Evolutionary conservation across 2,113 vertebrate species (phyloP).

Genomic region (Antigone vipio): DNA sequence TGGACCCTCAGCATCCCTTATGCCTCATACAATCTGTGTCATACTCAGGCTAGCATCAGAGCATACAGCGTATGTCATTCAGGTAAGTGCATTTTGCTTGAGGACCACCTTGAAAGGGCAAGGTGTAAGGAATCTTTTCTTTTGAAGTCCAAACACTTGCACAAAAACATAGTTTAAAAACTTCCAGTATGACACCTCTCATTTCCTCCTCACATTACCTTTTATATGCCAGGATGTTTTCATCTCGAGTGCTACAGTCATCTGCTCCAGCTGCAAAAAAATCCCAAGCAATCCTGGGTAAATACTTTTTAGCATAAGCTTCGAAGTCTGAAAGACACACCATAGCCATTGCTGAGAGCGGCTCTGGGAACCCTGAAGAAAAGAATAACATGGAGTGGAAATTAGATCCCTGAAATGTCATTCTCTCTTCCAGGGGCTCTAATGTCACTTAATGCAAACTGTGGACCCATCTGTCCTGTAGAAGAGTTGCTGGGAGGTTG

Average conservation of each 20-base stretch:
- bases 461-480: not conserved
- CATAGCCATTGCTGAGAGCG: constrained; percentile 81
- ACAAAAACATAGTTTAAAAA: not conserved
- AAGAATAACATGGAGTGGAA: not conserved
- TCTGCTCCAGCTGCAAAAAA: constrained; percentile 90
- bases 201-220: constrained; percentile 70
- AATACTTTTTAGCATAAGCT: constrained; percentile 82
- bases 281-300: constrained; percentile 90
- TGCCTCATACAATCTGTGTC: not conserved
- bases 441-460: not conserved
- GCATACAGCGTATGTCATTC: accelerated
- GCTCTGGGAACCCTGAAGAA: constrained; percentile 61
- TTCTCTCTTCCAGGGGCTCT: not conserved
- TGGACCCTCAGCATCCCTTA: not conserved
- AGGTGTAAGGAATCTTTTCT: not conserved
- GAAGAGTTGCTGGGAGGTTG: not conserved
- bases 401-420: not conserved
- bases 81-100: not conserved
- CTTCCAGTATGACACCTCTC: not conserved
- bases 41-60: not conserved
- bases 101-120: not conserved
- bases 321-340: constrained; percentile 91
- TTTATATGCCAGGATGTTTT: constrained; percentile 88
- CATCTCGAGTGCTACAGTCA: constrained; percentile 84
- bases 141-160: not conserved